Percentiles rank a stretch among this genome's conserved stretches.
Evolutionary conservation across 2,888 invertebrate species (phyloP).

Genomic region (Diploptera punctata): DNA sequence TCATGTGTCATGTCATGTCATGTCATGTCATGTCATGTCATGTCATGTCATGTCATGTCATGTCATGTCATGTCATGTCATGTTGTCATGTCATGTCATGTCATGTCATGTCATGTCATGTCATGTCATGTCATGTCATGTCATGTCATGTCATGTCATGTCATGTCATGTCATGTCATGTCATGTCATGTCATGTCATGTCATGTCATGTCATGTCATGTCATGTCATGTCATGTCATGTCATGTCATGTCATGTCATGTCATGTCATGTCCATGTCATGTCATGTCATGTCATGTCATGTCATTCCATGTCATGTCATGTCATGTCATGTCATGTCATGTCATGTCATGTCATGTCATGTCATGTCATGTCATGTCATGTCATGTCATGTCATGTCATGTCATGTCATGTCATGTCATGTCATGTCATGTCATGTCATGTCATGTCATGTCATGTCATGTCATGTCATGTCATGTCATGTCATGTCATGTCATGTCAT

Average conservation of each 20-base stretch:
- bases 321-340: not conserved
- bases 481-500: too few relatives aligned
- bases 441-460: too few relatives aligned
- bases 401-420: not conserved
- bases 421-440: not conserved
- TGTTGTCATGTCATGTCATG: too few relatives aligned
- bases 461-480: too few relatives aligned
- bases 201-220: constrained; percentile 1
- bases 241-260: too few relatives aligned
- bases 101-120: constrained; percentile 13
- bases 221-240: not conserved
- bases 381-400: not conserved
- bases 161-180: constrained; percentile 13
- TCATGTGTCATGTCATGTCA: not conserved
- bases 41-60: not conserved
- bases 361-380: not conserved
- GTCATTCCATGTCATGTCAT: too few relatives aligned
- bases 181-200: constrained; percentile 13
- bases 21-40: not conserved
- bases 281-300: too few relatives aligned
- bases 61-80: constrained; percentile 13
- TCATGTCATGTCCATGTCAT: too few relatives aligned
- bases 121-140: constrained; percentile 13
- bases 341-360: not conserved
- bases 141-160: constrained; percentile 13